Conservation (phyloP, 1,140 invertebrate species). For the Chironomus striatipennis region DNA sequence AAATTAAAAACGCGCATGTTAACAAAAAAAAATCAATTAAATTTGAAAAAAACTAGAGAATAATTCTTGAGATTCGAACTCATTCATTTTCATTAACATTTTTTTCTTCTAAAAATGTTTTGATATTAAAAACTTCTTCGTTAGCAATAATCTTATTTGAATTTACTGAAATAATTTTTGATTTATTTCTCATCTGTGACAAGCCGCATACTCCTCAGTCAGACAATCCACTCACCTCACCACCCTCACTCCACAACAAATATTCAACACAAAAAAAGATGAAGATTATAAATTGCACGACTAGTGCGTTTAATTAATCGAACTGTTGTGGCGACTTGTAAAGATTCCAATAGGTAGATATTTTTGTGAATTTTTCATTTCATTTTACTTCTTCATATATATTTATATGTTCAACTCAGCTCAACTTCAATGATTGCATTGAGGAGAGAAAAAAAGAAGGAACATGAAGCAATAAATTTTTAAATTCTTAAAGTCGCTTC, state of each 20-base stretch:
- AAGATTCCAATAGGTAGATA: conserved; percentile 14
- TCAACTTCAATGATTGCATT: conserved; percentile 6
- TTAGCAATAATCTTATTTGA: no score
- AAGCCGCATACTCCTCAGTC: no score
- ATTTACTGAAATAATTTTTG: no score
- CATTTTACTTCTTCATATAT: not conserved
- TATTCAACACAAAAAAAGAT: conserved; percentile 23
- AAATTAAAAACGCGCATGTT: not conserved
- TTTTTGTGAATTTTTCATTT: not conserved
- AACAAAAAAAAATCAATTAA: not conserved
- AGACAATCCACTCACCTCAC: not conserved
- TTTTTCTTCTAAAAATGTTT: no score
- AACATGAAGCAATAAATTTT: conserved; percentile 24
- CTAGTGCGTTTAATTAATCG: conserved; percentile 23
- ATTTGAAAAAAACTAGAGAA: no score
- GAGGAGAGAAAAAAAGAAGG: not conserved
- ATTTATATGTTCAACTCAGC: conserved; percentile 6
- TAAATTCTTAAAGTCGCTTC: conserved; percentile 22
- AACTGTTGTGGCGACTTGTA: conserved; percentile 21
- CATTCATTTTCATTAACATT: no score
- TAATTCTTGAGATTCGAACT: not conserved
- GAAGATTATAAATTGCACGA: conserved; percentile 31
- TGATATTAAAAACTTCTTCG: no score
- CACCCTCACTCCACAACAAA: no score
- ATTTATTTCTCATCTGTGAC: no score